These are phyloP conservation scores for Athrips mouffetella DNA, from an alignment of 2,888 invertebrate species.

Conservation along the genomic window DNA sequence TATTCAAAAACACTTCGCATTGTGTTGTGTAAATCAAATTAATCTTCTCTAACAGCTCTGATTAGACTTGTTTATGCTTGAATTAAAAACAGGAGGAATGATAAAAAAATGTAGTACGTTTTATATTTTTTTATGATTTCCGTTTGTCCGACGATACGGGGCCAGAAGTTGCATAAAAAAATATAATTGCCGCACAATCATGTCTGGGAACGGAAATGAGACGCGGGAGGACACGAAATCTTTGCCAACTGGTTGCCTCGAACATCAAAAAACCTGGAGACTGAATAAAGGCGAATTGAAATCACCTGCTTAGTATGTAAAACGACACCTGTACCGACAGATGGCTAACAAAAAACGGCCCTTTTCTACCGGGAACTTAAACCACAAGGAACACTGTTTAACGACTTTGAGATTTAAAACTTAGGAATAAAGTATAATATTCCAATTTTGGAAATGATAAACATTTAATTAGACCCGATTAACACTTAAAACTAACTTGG, in stretches of 20 bases:
- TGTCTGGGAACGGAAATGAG: conserved; percentile 18
- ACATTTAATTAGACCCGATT: conserved; percentile 7
- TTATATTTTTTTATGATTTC: conserved; percentile 10
- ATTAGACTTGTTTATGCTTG: conserved; percentile 6
- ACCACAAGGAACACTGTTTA: conserved; percentile 18
- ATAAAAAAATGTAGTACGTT: conserved; percentile 13
- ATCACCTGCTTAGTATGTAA: conserved; percentile 73
- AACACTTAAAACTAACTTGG: too few species aligned
- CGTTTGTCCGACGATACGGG: conserved; percentile 13
- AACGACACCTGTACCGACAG: conserved; percentile 71
- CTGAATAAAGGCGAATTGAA: conserved; percentile 52
- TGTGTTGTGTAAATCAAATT: conserved; percentile 3
- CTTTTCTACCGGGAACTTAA: conserved; percentile 38
- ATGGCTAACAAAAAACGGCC: conserved; percentile 61
- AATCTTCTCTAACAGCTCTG: conserved; percentile 4
- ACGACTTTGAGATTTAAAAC: conserved; percentile 9
- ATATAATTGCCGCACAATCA: conserved; percentile 17
- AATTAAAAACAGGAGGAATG: neutral
- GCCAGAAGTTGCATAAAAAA: conserved; percentile 12
- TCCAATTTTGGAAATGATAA: neutral
- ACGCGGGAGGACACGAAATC: conserved; percentile 18
- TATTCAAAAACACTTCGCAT: conserved; percentile 7
- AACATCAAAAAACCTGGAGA: conserved; percentile 12
- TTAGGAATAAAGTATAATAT: conserved; percentile 1
- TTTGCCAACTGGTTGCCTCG: conserved; percentile 11